Base-by-base conservation (phyloP, 1,140 invertebrate species). In the Drosophila littoralis region DNA sequence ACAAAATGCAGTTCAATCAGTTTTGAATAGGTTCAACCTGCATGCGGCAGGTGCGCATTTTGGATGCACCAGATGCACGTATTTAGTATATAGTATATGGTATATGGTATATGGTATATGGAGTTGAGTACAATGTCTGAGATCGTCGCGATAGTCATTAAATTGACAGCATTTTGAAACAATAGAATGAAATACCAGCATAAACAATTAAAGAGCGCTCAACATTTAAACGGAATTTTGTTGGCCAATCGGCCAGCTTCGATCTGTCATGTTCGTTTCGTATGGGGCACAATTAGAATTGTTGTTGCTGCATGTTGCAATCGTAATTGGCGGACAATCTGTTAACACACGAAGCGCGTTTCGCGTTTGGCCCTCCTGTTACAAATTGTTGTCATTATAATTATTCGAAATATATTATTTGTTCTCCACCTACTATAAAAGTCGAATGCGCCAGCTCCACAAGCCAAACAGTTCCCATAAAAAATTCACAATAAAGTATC, bases 221-320 rank as follows among this genome's bases (percentile, higher is more conserved):
- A 69, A 75, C 81, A 82, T 83, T 86, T 83, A 88, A 88, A 82
- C 79, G 79, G 79, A 86, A 86, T 86, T 88, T 86, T 82, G 83
- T 88, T 88, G 67, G 28, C 28, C 22, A 60, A 80, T 83, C 81
- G 15, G 9, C 51, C n/a, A n/a, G 22, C 28, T 33, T 15, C 7
- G 50, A 80, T 68, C 60, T 50, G 12, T 17, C 71, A 33, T 68
- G 51, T 40, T 35, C 22, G 22, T 28, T 7, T 17, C 17, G 15
- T 10, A 32, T 65, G 15, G 17, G 33, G 38, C 35, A 17, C 32
- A 65, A 58, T 58, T 51, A 36, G 66, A 69, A 35, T 50, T 65
- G 17, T 12, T 65, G 60, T 66, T 28, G 22, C 22, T 28, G 22
- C 22, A 28, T 28, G 22, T 28, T 65, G 38, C 40, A 63, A 69